Percentiles rank a stretch among this genome's conserved stretches.
Conservation (phyloP, 2,888 invertebrate species). For the Thera britannica region DNA sequence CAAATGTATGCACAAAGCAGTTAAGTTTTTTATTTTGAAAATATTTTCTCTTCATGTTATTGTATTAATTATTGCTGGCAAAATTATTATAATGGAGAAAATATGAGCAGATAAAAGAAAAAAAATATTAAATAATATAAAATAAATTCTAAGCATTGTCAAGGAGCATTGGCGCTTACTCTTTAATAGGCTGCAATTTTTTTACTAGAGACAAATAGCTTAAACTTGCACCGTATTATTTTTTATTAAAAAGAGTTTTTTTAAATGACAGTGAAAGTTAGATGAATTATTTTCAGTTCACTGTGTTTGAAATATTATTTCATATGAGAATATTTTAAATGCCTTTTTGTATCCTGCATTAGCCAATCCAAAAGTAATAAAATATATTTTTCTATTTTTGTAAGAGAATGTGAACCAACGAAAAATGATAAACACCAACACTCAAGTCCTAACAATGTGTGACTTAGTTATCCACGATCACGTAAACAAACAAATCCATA, state of each 20-base stretch:
- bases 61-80: too few species aligned
- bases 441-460: neutral
- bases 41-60: neutral
- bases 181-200: neutral
- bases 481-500: conserved; percentile 14
- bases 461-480: conserved; percentile 30
- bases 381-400: neutral
- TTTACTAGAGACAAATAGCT: neutral
- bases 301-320: neutral
- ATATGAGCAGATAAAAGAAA: too few species aligned
- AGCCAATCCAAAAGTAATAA: neutral
- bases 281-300: neutral
- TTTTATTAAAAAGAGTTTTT: neutral
- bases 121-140: too few species aligned
- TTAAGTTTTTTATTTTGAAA: neutral
- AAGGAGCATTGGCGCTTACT: too few species aligned
- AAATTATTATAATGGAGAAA: too few species aligned
- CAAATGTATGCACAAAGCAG: neutral
- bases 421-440: neutral
- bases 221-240: neutral
- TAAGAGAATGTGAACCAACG: neutral
- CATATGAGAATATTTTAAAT: neutral
- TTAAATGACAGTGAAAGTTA: conserved; percentile 1
- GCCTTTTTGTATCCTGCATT: neutral
- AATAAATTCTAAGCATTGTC: too few species aligned